Base-by-base conservation (phyloP, 2,113 vertebrate genomes). In the Crocuta crocuta region DNA sequence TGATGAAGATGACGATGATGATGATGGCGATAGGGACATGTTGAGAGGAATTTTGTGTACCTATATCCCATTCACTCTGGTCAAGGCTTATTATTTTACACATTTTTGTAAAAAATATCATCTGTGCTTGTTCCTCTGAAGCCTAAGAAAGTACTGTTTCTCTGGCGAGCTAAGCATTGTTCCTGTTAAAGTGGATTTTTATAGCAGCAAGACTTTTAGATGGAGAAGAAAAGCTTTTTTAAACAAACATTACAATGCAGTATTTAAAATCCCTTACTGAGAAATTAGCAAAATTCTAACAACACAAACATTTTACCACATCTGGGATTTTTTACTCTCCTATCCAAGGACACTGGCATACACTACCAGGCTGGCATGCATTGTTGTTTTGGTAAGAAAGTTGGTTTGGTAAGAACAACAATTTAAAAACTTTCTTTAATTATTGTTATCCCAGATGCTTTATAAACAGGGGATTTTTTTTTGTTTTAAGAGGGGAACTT, bases 151-250 rank as follows among this genome's bases (percentile, higher is more conserved):
- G 31, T 45, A 23, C 21, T 65, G 2, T 53, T 45, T 50, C 21
- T 91, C 1, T 26, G 45, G 53, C 61, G 83, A 85, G 48, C 68
- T 45, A 21, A 45, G 15, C 23, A 66, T 53, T 86, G 48, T 10
- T 33, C 96, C 53, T 97, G 0, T 89, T 98, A 80, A 82, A 97
- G 58, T 50, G 78, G 45, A 95, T 98, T 98, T 97, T 94, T 95
- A 63, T 55, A 91, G 26, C 1, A 89, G 11, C 68, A 85, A 24
- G n/a, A 15, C 50, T 66, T 95, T 71, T 79, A 50, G 70, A 66
- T 21, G 80, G 78, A 43, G 10, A 3, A 81, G 53, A 82, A 71
- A 87, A 65, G 15, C 1, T 28, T 31, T 74, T 28, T 91, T 58
- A 91, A 94, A 50, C 50, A 45, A 93, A 73, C 3, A 12, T 53